Evolutionary conservation across 2,797 vertebrate species (phyloP).

Genomic region (Clamator glandarius): DNA sequence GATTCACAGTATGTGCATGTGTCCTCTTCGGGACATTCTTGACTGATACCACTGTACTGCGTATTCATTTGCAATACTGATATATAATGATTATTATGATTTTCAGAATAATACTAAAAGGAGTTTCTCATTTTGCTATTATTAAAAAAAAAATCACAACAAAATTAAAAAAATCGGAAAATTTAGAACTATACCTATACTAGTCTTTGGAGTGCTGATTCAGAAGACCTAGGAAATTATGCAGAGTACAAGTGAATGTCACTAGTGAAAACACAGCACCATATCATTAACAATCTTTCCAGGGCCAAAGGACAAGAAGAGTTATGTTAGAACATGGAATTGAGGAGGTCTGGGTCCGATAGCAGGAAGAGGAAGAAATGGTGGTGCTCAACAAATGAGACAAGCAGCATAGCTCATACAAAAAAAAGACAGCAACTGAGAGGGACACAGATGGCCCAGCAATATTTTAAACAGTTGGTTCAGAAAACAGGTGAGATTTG

Average conservation of each 20-base stretch:
- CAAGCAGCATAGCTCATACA: not conserved
- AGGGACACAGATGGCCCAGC: accelerated
- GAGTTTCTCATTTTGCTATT: not conserved
- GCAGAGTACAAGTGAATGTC: not conserved
- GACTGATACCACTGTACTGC: not conserved
- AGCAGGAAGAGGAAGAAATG: not conserved
- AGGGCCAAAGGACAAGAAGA: not conserved
- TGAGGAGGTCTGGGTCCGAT: not conserved
- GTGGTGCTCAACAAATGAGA: not conserved
- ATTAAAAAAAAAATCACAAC: not conserved
- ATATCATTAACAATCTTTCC: not conserved
- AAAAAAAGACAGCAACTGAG: not conserved
- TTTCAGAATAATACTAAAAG: not conserved
- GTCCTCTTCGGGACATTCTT: not conserved
- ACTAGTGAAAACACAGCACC: not conserved
- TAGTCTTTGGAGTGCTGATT: not conserved
- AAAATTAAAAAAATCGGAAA: not conserved
- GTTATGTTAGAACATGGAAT: not conserved
- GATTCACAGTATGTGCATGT: not conserved
- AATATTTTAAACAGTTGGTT: not conserved
- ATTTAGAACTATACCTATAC: not conserved
- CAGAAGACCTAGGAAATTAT: not conserved
- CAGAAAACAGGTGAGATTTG: not conserved
- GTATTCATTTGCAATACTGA: not conserved
- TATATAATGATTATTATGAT: not conserved